Evolutionary conservation across 2,888 invertebrate genomes (phyloP), one percentile per base, ranked within the genome.

Genomic region (Lasioglossum vierecki): DNA sequence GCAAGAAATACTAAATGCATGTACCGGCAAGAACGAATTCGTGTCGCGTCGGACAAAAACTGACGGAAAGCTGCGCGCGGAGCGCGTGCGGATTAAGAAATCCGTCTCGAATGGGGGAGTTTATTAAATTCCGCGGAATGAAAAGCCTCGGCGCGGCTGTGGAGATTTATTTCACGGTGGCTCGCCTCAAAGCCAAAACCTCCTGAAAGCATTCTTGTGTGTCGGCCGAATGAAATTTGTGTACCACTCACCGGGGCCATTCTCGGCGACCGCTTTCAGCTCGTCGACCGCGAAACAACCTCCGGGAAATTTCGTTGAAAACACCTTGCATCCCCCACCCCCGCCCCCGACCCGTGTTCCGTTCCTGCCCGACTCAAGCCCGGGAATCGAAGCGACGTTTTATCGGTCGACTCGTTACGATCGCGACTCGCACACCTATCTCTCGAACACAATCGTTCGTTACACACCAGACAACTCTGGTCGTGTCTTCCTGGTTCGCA

Each of bases 361-460:
- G 49, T 76, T 60, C n/a, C 53, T 22, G n/a, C 9, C 9, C 8
- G 49, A 8, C 22, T 35, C 22, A 8, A 53, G 49, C 49, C 49
- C 49, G 49, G 46, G 82, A 57, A 66, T 83, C 83, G 71, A 53
- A 75, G 63, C 53, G 63, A 30, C 30, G 15, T 72, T 83, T 83
- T 83, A 75, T 83, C 75, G 57, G 35, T 6, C 73, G 73, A 26
- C 76, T 82, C 66, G 83, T 83, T 81, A 73, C 63, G 63, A 63
- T 30, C 73, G 57, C 74, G 74, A 63, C 26, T 13, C 53, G 6
- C 39, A 22, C 46, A 30, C 26, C 22, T 30, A 30, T 22, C 49
- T 53, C 15, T 22, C 66, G 60, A 74, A 80, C 68, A 78, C 82
- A 77, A 87, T 78, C 75, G 74, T 82, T 80, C 82, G 86, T 87